Percentiles rank a stretch among this genome's conserved stretches.
phyloP scores from a whole-genome alignment of 2,797 vertebrate genomes.

The Pseudotriccus pelzelni region DNA sequence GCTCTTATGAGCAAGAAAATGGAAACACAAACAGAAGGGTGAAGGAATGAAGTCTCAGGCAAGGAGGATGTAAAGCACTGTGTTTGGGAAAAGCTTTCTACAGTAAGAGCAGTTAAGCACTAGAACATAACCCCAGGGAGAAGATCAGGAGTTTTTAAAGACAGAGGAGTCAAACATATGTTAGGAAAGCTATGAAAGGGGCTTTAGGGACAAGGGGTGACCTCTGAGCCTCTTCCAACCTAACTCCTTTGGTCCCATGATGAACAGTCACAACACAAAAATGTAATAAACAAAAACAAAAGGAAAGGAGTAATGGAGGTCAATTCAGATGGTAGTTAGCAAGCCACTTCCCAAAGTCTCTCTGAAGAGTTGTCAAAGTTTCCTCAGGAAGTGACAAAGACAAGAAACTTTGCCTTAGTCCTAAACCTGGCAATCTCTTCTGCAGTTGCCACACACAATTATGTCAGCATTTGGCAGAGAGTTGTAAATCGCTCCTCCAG shows the following conservation, averaged over 20 bases:
- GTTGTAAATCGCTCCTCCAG: not conserved
- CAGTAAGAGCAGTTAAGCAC: not conserved
- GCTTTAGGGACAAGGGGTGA: not conserved
- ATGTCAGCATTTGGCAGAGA: constrained; percentile 34
- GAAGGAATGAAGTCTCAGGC: not conserved
- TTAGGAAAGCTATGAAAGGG: not conserved
- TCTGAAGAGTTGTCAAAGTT: constrained; percentile 12
- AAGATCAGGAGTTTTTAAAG: not conserved
- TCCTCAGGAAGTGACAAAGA: constrained; percentile 64
- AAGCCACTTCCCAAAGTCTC: not conserved
- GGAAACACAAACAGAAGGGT: not conserved
- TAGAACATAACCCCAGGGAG: not conserved
- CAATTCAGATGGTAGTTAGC: not conserved
- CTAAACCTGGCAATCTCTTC: not conserved
- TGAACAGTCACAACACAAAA: constrained; percentile 21
- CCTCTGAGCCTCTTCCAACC: not conserved
- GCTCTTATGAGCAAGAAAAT: not conserved
- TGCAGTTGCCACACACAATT: not conserved
- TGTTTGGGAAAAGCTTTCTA: not conserved
- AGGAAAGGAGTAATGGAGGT: constrained; percentile 10
- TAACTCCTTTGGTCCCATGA: constrained; percentile 4
- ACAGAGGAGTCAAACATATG: not conserved
- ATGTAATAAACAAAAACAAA: constrained; percentile 31
- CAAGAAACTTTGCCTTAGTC: constrained; percentile 40
- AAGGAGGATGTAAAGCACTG: not conserved